phyloP scores from a whole-genome alignment of 30 jellyfish, hydroid and myxozoan genomes.

The Hydractinia symbiolongicarpus region DNA sequence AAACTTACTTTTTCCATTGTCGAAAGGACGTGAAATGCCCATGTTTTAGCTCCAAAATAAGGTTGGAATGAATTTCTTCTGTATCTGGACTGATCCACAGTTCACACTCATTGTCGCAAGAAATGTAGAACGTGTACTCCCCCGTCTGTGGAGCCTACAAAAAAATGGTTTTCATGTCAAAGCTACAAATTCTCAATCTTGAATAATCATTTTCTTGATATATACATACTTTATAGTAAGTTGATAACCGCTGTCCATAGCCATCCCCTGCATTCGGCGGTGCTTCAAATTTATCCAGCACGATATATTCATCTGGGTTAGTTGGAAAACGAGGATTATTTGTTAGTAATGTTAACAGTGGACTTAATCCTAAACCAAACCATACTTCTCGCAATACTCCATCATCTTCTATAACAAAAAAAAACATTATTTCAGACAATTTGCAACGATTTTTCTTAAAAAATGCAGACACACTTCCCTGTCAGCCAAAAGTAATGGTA shows the following conservation, averaged over 20 bases:
- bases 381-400: slow-evolving; percentile 96
- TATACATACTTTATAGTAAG: slow-evolving; percentile 65
- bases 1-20: slow-evolving; percentile 85
- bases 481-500: not conserved
- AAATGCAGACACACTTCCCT: not conserved
- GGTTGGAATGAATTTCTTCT: slow-evolving; percentile 75
- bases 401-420: slow-evolving; percentile 53
- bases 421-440: not conserved
- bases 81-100: slow-evolving; percentile 91
- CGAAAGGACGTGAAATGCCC: slow-evolving; percentile 89
- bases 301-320: slow-evolving; percentile 85
- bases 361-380: slow-evolving; percentile 87
- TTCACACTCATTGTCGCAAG: slow-evolving; percentile 98
- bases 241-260: slow-evolving; percentile 89
- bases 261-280: slow-evolving; percentile 99
- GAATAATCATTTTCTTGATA: not conserved
- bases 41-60: slow-evolving; percentile 53
- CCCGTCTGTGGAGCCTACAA: slow-evolving; percentile 89
- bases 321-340: slow-evolving; percentile 89
- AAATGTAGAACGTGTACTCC: slow-evolving; percentile 55
- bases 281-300: slow-evolving; percentile 92
- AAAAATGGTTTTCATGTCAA: not conserved
- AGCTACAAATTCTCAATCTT: not conserved
- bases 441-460: too few species aligned
- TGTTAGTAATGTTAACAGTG: slow-evolving; percentile 56